Evolutionary conservation across 2,888 invertebrate species (phyloP), one percentile per base, ranked within the genome.

Genomic region (Catocala nupta): DNA sequence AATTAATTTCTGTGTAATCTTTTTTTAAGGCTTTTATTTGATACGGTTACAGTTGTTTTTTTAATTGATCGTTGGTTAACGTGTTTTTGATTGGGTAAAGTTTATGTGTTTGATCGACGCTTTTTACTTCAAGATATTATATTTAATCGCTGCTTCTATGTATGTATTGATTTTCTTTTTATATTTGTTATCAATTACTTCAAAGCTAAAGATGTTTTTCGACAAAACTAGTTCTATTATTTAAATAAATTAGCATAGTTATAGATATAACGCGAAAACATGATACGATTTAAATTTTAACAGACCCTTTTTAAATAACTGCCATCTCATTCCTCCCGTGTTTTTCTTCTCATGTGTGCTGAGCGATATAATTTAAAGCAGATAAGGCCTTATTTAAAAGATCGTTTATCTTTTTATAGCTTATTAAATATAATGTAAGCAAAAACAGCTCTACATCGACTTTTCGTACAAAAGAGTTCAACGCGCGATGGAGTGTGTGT

Each of bases 381-480:
- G 8, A 47, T 47, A 1, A 16, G 47, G 47, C 16, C 8, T 47
- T 47, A 16, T 16, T 8, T 7, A 2, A 11, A 39, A 7, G 16
- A 52, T 42, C 16, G 42, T 52, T 52, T 12, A 36, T 39, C 13
- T 42, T 9, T 52, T 25, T 42, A 16, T 25, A 44, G 11, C 34
- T 34, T 36, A 8, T 12, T 49, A 49, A 10, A 12, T 11, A 39
- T 43, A 12, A 57, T 39, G 25, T 43, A 12, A 63, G 50, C 33
- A 33, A 58, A 47, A 8, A 42, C 55, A 69, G 53, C 36, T 61
- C 11, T 10, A 44, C 33, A n/a, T 47, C 49, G 39, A 48, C 16
- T 59, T 51, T 61, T 58, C 61, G 43, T 73, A 81, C 70, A 77
- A 77, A 82, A 88, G 89, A 89, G 83, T 85, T 90, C 82, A 89